Evolutionary conservation across 2,888 invertebrate genomes (phyloP).

Genomic region (Chrysina gloriosa): DNA sequence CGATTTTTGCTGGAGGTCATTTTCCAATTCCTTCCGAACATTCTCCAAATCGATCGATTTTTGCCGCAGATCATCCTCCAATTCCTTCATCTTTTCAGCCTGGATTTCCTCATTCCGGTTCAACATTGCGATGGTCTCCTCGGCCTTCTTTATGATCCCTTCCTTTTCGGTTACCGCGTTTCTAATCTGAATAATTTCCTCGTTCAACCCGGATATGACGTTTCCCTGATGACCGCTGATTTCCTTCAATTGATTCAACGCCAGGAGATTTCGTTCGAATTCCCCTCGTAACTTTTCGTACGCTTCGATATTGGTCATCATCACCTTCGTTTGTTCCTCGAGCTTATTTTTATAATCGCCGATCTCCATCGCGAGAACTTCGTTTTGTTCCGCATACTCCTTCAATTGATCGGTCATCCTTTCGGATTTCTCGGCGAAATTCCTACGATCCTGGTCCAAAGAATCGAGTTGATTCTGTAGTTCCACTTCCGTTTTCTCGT

Average conservation of each 20-base stretch:
- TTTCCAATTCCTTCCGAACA: neutral
- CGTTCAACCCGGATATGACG: too few relatives aligned
- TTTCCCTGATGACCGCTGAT: conserved; percentile 12
- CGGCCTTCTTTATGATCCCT: too few relatives aligned
- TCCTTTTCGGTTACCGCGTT: too few relatives aligned
- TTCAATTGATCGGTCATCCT: conserved; percentile 64
- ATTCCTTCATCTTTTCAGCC: neutral
- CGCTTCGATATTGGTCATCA: conserved; percentile 32
- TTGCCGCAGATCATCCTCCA: conserved; percentile 5
- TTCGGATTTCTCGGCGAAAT: conserved; percentile 60
- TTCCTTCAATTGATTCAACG: conserved; percentile 38
- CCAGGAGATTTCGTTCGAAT: conserved; percentile 41
- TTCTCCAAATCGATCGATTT: conserved; percentile 11
- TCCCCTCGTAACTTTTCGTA: conserved; percentile 45
- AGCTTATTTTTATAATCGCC: conserved; percentile 48
- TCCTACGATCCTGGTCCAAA: conserved; percentile 59
- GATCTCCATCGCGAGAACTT: conserved; percentile 49
- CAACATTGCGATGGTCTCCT: conserved; percentile 18
- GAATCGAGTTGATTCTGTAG: conserved; percentile 64
- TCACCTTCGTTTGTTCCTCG: conserved; percentile 43
- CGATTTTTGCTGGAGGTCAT: conserved; percentile 15
- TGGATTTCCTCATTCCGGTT: neutral
- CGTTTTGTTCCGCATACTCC: conserved; percentile 50
- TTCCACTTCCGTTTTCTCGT: conserved; percentile 68
- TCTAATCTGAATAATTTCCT: too few relatives aligned